Evolutionary conservation across 2,797 vertebrate species (phyloP), one percentile per base, ranked within the genome.

Genomic region (Neopelma chrysocephalum): DNA sequence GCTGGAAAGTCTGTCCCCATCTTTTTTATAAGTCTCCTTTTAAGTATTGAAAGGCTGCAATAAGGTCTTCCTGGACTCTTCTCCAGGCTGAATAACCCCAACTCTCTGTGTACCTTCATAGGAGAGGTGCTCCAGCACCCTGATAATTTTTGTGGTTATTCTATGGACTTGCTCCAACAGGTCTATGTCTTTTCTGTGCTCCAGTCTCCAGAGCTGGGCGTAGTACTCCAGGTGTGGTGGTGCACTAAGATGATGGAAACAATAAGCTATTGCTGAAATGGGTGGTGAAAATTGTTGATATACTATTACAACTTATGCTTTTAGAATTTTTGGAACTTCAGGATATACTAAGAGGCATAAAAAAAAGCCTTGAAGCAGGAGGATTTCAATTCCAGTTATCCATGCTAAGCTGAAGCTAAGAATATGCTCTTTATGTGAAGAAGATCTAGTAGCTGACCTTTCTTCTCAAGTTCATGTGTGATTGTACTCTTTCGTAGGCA

Each of bases 311-410:
- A 40, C 31, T 64, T 64, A 50, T 71, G 53, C 40, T 78, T 91
- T 81, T 71, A 83, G 72, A 93, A 32, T 83, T 88, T 90, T 83
- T 94, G 51, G 26, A 91, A 86, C 68, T 64, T 85, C 27, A 77
- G 53, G 31, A 56, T 90, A 26, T 79, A 56, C 20, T 85, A 19
- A 76, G 34, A 76, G 45, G 29, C 90, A 69, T 83, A 38, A 71
- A 70, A 71, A 62, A 87, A 82, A 62, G 12, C 47, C 45, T 82
- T 0, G 0, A 54, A 70, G 38, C 27, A 82, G 51, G 65, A 91
- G 32, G 23, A 82, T 89, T 90, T 90, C 17, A 57, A 7, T 90
- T 87, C 57, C 20, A 68, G 42, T 78, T 93, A 82, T 27, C n/a
- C 32, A 9, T 70, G 60, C 40, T 66, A 83, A 48, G 60, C 54